Conservation (phyloP, 2,113 vertebrate genomes). For the Phyllopteryx taeniolatus region DNA sequence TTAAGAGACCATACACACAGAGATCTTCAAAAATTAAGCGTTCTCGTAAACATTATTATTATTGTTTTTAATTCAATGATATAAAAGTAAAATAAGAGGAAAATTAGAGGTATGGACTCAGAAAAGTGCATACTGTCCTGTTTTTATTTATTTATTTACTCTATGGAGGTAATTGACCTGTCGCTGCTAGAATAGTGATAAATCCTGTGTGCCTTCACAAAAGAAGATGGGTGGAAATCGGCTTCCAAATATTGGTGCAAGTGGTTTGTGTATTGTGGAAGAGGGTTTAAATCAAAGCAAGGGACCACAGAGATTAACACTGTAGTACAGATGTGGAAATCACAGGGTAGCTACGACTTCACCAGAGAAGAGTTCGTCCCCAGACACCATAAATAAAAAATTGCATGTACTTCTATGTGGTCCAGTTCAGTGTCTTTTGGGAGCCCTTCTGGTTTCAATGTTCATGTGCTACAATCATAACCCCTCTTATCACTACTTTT, state of each 20-base stretch:
- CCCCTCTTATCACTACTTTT: slow-evolving; percentile 49
- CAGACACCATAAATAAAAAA: slow-evolving; percentile 13
- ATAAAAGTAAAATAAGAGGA: slow-evolving; percentile 28
- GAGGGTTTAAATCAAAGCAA: slow-evolving; percentile 43
- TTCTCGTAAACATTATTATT: not conserved
- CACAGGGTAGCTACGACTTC: slow-evolving; percentile 29
- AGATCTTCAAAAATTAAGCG: not conserved
- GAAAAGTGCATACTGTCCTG: slow-evolving; percentile 47
- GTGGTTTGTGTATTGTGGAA: slow-evolving; percentile 25
- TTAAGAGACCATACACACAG: slow-evolving; percentile 7
- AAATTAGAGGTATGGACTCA: slow-evolving; percentile 35
- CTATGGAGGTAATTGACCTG: slow-evolving; percentile 73
- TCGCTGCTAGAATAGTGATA: slow-evolving; percentile 72
- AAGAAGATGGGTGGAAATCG: slow-evolving; percentile 37
- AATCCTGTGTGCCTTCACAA: slow-evolving; percentile 55
- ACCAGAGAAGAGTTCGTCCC: not conserved
- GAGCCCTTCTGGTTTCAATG: slow-evolving; percentile 18
- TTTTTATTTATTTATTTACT: slow-evolving; percentile 45
- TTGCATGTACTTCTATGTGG: slow-evolving; percentile 14
- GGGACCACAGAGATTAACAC: slow-evolving; percentile 48
- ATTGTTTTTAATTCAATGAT: slow-evolving; percentile 25
- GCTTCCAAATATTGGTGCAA: slow-evolving; percentile 54
- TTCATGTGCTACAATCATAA: slow-evolving; percentile 35
- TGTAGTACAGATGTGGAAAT: slow-evolving; percentile 50
- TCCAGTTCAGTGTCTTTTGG: slow-evolving; percentile 8